Percentiles rank a stretch among this genome's conserved stretches.
Evolutionary conservation across 1,140 invertebrate species (phyloP).

Genomic region (Neoseiulus cucumeris): DNA sequence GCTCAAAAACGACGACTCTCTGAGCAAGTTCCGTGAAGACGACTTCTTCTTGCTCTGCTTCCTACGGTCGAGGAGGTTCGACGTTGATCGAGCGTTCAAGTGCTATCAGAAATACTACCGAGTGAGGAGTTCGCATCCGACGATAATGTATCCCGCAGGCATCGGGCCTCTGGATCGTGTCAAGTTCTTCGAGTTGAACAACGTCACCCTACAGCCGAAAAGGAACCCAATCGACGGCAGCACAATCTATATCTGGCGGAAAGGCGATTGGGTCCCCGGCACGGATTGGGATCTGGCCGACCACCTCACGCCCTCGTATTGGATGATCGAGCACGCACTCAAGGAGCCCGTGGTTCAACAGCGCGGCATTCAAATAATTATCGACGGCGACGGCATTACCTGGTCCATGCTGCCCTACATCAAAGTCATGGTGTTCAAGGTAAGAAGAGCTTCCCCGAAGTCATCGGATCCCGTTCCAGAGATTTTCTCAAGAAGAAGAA

Average conservation of each 20-base stretch:
- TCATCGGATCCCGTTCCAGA: no score
- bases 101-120: conserved; percentile 1
- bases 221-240: conserved; percentile 1
- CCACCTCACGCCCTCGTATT: conserved; percentile 4
- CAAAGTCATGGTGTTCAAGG: conserved; percentile 1
- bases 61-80: neutral
- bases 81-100: conserved; percentile 8
- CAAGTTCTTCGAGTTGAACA: conserved; percentile 3
- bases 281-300: neutral
- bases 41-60: conserved; percentile 3
- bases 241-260: neutral
- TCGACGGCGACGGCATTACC: neutral
- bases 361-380: neutral
- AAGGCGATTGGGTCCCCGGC: neutral
- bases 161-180: neutral
- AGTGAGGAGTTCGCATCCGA: neutral
- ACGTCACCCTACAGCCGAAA: neutral
- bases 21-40: neutral
- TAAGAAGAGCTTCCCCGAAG: neutral
- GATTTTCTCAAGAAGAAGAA: no score
- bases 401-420: neutral
- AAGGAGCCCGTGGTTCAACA: neutral
- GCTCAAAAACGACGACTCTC: neutral
- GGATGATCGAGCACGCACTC: conserved; percentile 8
- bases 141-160: neutral